Evolutionary conservation across 2,888 invertebrate genomes (phyloP).

Genomic region (Phytoseiulus persimilis): DNA sequence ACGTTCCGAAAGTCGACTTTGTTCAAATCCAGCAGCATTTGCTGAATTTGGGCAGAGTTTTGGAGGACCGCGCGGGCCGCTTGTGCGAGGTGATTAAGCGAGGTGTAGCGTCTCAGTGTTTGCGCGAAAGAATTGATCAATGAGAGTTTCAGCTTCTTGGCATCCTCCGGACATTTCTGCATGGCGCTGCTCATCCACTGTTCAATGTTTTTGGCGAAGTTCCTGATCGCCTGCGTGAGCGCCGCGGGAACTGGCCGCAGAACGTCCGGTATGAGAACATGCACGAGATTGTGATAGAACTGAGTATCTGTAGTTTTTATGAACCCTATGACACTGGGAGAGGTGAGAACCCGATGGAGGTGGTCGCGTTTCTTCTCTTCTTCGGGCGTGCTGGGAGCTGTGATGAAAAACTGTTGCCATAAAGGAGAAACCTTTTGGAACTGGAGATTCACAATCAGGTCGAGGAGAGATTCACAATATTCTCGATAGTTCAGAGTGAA

Average conservation of each 20-base stretch:
- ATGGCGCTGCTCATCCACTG: constrained; percentile 73
- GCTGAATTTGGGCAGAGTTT: constrained; percentile 84
- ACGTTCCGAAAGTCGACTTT: constrained; percentile 97
- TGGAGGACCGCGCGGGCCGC: constrained; percentile 90
- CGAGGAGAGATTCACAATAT: constrained; percentile 63
- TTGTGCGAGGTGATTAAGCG: constrained; percentile 89
- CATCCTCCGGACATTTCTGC: constrained; percentile 69
- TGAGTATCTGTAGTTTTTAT: constrained; percentile 73
- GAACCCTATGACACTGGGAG: constrained; percentile 61
- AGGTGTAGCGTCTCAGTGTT: constrained; percentile 87
- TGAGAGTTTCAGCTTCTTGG: constrained; percentile 65
- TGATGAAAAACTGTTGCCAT: constrained; percentile 70
- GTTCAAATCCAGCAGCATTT: constrained; percentile 93
- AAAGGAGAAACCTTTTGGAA: constrained; percentile 79
- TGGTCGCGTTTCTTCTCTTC: constrained; percentile 22
- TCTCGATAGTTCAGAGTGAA: constrained; percentile 32
- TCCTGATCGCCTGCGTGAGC: constrained; percentile 82
- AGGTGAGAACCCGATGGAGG: constrained; percentile 25
- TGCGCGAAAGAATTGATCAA: constrained; percentile 86
- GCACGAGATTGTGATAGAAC: constrained; percentile 90
- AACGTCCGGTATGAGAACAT: constrained; percentile 91
- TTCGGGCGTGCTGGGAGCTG: background rate
- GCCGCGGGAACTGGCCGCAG: constrained; percentile 74
- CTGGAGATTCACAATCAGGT: constrained; percentile 80
- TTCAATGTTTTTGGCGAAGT: constrained; percentile 85